These are phyloP conservation scores for Furcula furcula DNA, from an alignment of 2,888 invertebrate species.

Conservation along the genomic window DNA sequence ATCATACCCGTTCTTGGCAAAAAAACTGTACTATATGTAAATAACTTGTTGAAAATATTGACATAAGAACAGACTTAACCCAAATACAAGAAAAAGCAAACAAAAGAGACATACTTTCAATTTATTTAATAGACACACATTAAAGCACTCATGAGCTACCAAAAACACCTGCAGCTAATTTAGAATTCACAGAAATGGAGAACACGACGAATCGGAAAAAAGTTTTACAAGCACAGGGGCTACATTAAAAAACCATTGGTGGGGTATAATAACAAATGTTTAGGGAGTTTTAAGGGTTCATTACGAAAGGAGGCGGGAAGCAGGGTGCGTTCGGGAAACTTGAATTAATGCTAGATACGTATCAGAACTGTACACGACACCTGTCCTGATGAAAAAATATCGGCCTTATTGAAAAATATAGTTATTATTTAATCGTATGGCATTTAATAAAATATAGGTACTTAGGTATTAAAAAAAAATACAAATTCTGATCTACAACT, in stretches of 20 bases:
- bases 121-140: constrained; percentile 16
- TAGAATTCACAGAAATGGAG: constrained; percentile 21
- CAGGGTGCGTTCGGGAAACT: constrained; percentile 15
- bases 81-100: too few species aligned
- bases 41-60: too few species aligned
- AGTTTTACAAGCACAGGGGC: constrained; percentile 23
- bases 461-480: too few species aligned
- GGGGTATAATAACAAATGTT: constrained; percentile 66
- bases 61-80: too few species aligned
- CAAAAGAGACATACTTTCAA: too few species aligned
- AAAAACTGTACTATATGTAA: too few species aligned
- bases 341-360: constrained; percentile 32
- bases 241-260: constrained; percentile 68
- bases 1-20: too few species aligned
- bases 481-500: too few species aligned
- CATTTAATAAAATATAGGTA: too few species aligned
- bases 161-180: constrained; percentile 29
- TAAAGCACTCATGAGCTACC: constrained; percentile 3
- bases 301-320: constrained; percentile 41
- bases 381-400: constrained; percentile 13
- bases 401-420: too few species aligned
- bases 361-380: constrained; percentile 30
- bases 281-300: constrained; percentile 58
- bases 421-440: too few species aligned
- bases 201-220: constrained; percentile 36